A percentile compares a stretch with the other conserved stretches of the same genome.
phyloP scores from a whole-genome alignment of 2,113 vertebrate species.

The Butastur rufipennis region DNA sequence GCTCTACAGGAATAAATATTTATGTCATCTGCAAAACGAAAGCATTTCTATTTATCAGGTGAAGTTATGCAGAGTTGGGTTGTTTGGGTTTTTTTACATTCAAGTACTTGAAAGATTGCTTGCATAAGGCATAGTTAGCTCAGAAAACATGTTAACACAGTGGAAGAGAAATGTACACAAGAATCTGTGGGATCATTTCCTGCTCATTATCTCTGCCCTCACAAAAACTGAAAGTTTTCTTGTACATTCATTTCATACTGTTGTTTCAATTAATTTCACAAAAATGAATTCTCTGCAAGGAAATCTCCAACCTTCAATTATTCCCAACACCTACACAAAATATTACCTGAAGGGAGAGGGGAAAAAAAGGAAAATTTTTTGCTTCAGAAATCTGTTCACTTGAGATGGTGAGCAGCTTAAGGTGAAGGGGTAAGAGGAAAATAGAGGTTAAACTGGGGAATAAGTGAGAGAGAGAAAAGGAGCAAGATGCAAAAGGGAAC shows the following conservation, averaged over 20 bases:
- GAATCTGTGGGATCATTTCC: background rate
- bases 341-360: background rate
- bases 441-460: background rate
- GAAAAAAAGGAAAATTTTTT: background rate
- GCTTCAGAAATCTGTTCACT: background rate
- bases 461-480: background rate
- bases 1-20: background rate
- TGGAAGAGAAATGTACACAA: background rate
- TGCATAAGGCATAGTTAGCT: background rate
- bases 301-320: background rate
- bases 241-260: background rate
- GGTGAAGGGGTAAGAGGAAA: background rate
- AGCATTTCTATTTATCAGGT: background rate
- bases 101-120: background rate
- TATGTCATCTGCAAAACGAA: background rate
- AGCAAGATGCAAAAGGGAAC: background rate
- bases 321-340: background rate
- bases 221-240: background rate
- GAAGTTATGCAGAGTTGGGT: background rate
- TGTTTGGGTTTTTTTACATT: background rate
- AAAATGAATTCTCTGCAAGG: background rate
- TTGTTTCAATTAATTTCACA: background rate
- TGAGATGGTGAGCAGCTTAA: background rate
- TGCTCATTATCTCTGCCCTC: conserved; percentile 15
- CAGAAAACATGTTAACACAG: background rate